phyloP scores from a whole-genome alignment of 2,888 invertebrate species.

The Cheilosia impressa region DNA sequence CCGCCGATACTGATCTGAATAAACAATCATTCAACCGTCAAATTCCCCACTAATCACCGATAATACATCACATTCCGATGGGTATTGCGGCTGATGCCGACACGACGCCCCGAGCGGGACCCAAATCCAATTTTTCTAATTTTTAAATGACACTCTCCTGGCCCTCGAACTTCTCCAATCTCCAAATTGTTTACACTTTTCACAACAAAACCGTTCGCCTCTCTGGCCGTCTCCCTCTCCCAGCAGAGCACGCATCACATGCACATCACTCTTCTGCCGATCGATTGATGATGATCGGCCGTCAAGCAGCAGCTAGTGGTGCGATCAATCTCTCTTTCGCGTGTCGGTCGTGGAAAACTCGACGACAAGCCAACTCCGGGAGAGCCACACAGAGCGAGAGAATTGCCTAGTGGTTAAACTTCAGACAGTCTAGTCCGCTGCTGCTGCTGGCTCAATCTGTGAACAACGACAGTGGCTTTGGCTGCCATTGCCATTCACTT shows the following conservation, averaged over 20 bases:
- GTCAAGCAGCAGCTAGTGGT: conserved; percentile 45
- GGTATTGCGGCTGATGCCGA: conserved; percentile 34
- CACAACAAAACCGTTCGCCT: conserved; percentile 5
- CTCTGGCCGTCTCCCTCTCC: neutral
- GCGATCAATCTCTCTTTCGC: conserved; percentile 47
- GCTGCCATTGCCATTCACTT: conserved; percentile 57
- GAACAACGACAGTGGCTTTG: neutral
- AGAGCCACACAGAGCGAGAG: neutral
- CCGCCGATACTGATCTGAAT: conserved; percentile 49
- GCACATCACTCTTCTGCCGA: conserved; percentile 31
- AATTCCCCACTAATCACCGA: conserved; percentile 58
- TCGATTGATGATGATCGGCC: conserved; percentile 63
- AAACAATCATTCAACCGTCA: conserved; percentile 59
- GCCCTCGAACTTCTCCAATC: conserved; percentile 14
- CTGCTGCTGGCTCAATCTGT: neutral
- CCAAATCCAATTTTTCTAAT: conserved; percentile 57
- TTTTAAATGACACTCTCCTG: conserved; percentile 46
- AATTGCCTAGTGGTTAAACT: no score
- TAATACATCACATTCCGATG: conserved; percentile 63
- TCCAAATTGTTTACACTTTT: conserved; percentile 51
- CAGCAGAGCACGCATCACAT: neutral
- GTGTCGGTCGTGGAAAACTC: conserved; percentile 28
- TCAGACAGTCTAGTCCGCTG: neutral
- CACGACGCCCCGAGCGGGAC: conserved; percentile 13
- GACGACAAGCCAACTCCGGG: conserved; percentile 38